Evolutionary conservation across 1,140 invertebrate genomes (phyloP), one percentile per base, ranked within the genome.

Genomic region (Centruroides vittatus): DNA sequence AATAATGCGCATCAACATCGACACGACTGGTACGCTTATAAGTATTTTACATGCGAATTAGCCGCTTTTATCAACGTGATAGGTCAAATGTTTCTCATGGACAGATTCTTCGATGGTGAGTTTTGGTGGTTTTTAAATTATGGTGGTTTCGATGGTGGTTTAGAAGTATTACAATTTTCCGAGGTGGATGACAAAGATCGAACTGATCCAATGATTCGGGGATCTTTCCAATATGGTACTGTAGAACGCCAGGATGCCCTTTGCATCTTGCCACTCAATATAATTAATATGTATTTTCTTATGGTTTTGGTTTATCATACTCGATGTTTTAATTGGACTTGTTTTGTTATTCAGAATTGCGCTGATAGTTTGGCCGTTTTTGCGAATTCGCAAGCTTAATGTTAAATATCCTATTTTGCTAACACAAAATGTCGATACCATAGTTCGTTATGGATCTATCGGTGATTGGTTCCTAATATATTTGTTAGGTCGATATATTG

Each of bases 401-500:
- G 55, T 23, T 55, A 48, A 52, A 12, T 48, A 57, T 10, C 59
- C 52, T 49, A 46, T 61, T n/a, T 59, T 53, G 23, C 36, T 52
- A 11, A 58, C 41, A 35, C 35, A 58, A 41, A 49, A 61, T 50
- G 47, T 64, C 35, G 53, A 54, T 6, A 57, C 48, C 5, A 36
- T 93, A 5, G 84, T 84, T 10, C 76, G 55, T 12, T 13, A 55
- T n/a, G 35, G 49, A 12, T 36, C 88, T 83, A 82, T 91, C 65
- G 89, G 89, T 41, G 88, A 91, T 70, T 91, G 90, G 74, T 78
- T 92, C 57, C 74, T 92, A 58, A 73, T 91, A 47, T 86, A 93
- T 77, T 91, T 94, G 83, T 80, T 95, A 66, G 91, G 91, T 41
- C 89, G 91, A 95, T 78, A 89, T 88, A 58, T 84, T 94, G 66